phyloP scores from a whole-genome alignment of 2,113 vertebrate genomes.

The Indri indri region DNA sequence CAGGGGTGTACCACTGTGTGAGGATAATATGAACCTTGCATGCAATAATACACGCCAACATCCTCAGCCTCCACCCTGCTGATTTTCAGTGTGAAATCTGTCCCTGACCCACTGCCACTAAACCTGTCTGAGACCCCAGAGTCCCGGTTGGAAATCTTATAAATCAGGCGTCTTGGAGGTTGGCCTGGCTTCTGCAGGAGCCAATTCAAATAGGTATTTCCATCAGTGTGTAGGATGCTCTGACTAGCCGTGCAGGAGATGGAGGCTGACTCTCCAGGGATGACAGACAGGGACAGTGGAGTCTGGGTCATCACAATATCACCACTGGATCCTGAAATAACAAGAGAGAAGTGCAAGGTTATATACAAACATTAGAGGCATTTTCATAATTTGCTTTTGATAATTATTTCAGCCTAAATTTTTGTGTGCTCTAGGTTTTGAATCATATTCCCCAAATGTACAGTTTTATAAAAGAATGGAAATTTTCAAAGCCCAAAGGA shows the following conservation, averaged over 20 bases:
- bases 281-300: too few species aligned
- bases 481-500: background rate
- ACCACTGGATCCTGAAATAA: background rate
- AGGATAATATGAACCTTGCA: accelerated
- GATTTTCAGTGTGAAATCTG: too few species aligned
- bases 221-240: background rate
- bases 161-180: background rate
- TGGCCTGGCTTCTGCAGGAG: background rate
- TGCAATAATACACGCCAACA: too few species aligned
- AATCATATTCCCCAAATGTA: background rate
- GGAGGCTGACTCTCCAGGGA: too few species aligned
- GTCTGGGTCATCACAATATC: too few species aligned
- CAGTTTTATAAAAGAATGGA: background rate
- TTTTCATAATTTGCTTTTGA: background rate
- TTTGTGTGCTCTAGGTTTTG: background rate
- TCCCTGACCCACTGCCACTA: too few species aligned
- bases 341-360: background rate
- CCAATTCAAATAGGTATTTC: background rate
- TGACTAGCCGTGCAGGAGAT: background rate
- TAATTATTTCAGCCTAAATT: background rate
- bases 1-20: background rate
- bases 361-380: background rate
- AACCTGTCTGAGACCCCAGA: background rate
- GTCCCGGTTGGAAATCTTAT: accelerated
- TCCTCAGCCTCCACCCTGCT: too few species aligned